These are phyloP conservation scores for Macroglossus sobrinus DNA, from an alignment of 2,113 vertebrate species.

Conservation along the genomic window DNA sequence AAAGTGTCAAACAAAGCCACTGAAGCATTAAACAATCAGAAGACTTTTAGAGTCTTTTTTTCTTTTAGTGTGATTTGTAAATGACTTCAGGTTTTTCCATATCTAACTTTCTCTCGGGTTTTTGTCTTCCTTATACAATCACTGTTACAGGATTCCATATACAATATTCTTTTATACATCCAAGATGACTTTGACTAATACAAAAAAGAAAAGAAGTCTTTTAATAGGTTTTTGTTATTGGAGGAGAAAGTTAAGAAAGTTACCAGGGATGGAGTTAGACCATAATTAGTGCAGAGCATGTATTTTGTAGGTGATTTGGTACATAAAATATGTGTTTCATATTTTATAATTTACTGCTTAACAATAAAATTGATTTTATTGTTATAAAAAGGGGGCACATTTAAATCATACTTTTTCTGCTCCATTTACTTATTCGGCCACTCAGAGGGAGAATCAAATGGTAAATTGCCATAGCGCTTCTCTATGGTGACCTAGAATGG, in stretches of 20 bases:
- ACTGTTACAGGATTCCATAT: slow-evolving; percentile 56
- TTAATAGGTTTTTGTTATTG: slow-evolving; percentile 62
- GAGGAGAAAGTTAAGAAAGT: neutral
- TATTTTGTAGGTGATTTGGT: slow-evolving; percentile 67
- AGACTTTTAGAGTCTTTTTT: slow-evolving; percentile 49
- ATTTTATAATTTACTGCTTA: slow-evolving; percentile 55
- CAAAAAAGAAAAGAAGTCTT: neutral
- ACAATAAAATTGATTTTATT: neutral
- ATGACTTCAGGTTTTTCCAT: slow-evolving; percentile 14
- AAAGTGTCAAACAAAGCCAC: slow-evolving; percentile 54
- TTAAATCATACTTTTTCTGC: slow-evolving; percentile 34
- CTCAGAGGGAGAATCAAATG: slow-evolving; percentile 7
- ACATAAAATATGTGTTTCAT: slow-evolving; percentile 37
- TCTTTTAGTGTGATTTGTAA: slow-evolving; percentile 50
- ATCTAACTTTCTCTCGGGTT: neutral
- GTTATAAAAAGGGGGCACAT: neutral
- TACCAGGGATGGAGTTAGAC: slow-evolving; percentile 47
- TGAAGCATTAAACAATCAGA: slow-evolving; percentile 63
- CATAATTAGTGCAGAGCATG: slow-evolving; percentile 58
- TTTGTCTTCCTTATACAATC: slow-evolving; percentile 20
- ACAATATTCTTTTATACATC: slow-evolving; percentile 31
- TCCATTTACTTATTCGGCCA: slow-evolving; percentile 49
- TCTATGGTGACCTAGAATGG: neutral
- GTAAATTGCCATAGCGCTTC: slow-evolving; percentile 17
- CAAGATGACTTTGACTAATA: slow-evolving; percentile 60